These are phyloP conservation scores for Adelosebastes latens DNA, from an alignment of 2,797 vertebrate species.

Conservation along the genomic window DNA sequence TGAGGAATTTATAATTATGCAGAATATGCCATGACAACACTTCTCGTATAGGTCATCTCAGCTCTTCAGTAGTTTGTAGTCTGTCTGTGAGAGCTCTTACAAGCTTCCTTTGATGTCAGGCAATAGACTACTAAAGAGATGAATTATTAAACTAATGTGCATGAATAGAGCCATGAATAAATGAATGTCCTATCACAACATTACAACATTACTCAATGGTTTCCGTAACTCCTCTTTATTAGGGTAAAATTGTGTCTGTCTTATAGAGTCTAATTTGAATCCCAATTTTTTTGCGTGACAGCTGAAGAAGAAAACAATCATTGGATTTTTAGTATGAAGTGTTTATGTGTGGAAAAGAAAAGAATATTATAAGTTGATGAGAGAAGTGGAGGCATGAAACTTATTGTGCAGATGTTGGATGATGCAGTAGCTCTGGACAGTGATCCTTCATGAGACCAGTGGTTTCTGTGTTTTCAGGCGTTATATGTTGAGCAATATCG, in stretches of 20 bases:
- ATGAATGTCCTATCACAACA: constrained; percentile 34
- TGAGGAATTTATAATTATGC: constrained; percentile 30
- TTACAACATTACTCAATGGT: neutral
- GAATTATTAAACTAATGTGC: constrained; percentile 58
- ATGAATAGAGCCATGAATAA: constrained; percentile 36
- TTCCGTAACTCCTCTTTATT: constrained; percentile 2
- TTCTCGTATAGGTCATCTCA: constrained; percentile 19
- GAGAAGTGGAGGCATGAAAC: neutral
- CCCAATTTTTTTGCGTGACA: too few relatives aligned
- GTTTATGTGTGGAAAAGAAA: neutral
- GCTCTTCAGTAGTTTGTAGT: constrained; percentile 5
- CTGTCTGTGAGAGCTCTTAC: constrained; percentile 8
- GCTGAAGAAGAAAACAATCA: too few relatives aligned
- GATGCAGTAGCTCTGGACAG: neutral
- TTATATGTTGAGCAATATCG: constrained; percentile 17
- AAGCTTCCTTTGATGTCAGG: constrained; percentile 48
- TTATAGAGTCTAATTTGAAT: neutral
- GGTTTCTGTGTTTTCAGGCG: neutral
- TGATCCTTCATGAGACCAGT: neutral
- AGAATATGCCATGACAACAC: constrained; percentile 17
- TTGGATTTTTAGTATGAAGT: neutral
- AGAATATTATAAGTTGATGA: neutral
- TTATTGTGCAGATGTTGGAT: neutral
- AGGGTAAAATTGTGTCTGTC: neutral
- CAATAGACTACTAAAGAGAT: constrained; percentile 26